phyloP scores from a whole-genome alignment of 2,113 vertebrate species.

The Corythaeola cristata region DNA sequence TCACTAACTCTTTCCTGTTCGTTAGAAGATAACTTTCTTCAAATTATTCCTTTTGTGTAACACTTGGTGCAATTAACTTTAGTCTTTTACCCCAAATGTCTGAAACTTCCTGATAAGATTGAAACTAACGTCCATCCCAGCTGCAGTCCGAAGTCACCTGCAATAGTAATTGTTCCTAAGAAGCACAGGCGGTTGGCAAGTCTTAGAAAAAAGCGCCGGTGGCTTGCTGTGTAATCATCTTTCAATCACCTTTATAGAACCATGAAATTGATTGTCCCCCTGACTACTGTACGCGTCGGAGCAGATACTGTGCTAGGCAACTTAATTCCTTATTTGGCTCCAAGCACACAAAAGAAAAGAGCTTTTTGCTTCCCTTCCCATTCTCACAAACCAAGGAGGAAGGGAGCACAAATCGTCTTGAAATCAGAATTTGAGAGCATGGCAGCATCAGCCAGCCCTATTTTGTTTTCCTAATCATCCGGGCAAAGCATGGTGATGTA shows the following conservation, averaged over 20 bases:
- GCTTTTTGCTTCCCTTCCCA: slow-evolving; percentile 26
- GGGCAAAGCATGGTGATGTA: background rate
- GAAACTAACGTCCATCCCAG: background rate
- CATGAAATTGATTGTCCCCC: slow-evolving; percentile 61
- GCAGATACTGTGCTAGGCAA: background rate
- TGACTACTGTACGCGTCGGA: background rate
- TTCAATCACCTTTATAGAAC: slow-evolving; percentile 64
- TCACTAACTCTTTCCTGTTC: background rate
- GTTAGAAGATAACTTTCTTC: slow-evolving; percentile 13
- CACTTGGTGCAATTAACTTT: background rate
- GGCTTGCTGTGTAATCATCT: slow-evolving; percentile 55
- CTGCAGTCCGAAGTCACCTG: background rate
- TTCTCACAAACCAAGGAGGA: slow-evolving; percentile 19
- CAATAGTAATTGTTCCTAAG: background rate
- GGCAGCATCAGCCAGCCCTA: background rate
- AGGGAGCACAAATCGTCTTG: slow-evolving; percentile 59
- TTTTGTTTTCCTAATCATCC: slow-evolving; percentile 35
- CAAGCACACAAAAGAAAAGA: slow-evolving; percentile 22
- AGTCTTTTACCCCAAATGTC: background rate
- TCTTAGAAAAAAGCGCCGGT: background rate
- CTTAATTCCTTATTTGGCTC: slow-evolving; percentile 53
- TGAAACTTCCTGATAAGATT: slow-evolving; percentile 45
- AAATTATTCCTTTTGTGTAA: slow-evolving; percentile 11
- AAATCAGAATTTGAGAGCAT: slow-evolving; percentile 47
- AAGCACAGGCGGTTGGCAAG: background rate